Conservation (phyloP, 2,888 invertebrate species). For the Schizaphis graminum region DNA sequence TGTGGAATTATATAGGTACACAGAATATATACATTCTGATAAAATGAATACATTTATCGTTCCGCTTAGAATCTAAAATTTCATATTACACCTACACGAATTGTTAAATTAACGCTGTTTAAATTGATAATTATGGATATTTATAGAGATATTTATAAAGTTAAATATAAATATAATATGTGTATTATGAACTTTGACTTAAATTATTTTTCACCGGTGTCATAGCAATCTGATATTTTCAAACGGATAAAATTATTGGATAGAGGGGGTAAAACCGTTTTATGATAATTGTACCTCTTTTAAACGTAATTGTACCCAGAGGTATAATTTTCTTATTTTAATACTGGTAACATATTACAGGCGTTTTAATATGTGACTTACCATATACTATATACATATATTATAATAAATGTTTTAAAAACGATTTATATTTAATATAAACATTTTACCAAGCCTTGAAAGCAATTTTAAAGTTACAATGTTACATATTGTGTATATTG, state of each 20-base stretch:
- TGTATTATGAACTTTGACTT: not conserved
- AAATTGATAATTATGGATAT: not conserved
- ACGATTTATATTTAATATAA: too few species aligned
- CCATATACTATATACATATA: too few species aligned
- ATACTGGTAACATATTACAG: not conserved
- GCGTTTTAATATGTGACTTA: not conserved
- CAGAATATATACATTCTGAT: too few species aligned
- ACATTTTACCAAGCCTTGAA: too few species aligned
- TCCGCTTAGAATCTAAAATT: too few species aligned
- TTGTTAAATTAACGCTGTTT: not conserved
- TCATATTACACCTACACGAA: too few species aligned
- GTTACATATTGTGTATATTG: too few species aligned
- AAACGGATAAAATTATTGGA: not conserved
- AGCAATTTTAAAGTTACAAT: too few species aligned
- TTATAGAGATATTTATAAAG: not conserved
- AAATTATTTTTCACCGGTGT: not conserved
- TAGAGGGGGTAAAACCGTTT: not conserved
- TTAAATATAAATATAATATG: not conserved
- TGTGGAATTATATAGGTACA: too few species aligned
- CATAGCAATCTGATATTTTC: not conserved
- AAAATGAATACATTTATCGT: too few species aligned
- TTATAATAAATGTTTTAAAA: too few species aligned
- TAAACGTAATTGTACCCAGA: not conserved
- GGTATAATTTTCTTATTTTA: constrained; percentile 7
- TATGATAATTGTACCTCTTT: not conserved